Conservation (phyloP, 2,113 vertebrate species). For the Eubucco bourcierii region DNA sequence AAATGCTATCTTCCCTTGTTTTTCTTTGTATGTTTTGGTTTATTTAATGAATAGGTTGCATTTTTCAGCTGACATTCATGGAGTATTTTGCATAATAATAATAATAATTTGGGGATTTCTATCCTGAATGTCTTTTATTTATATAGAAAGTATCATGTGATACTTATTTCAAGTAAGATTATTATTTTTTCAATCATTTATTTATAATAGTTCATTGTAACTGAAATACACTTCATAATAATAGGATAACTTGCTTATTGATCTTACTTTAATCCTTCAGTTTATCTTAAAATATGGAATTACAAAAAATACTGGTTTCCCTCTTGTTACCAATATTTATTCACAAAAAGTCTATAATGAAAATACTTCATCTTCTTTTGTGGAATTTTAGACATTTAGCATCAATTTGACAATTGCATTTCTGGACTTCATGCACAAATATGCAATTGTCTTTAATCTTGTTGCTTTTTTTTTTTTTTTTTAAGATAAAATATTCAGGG, state of each 20-base stretch:
- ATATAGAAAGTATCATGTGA: background rate
- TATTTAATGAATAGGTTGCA: constrained; percentile 16
- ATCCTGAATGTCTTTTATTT: background rate
- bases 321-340: no score
- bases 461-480: background rate
- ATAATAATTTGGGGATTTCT: background rate
- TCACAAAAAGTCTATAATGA: no score
- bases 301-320: no score
- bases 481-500: background rate
- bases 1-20: background rate
- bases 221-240: background rate
- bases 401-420: background rate
- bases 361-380: background rate
- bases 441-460: background rate
- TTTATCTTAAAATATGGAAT: background rate
- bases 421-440: background rate
- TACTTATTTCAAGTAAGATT: background rate
- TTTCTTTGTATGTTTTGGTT: constrained; percentile 14
- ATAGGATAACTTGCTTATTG: background rate
- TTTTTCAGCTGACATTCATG: background rate
- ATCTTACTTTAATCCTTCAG: constrained; percentile 2
- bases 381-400: background rate
- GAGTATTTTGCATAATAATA: constrained; percentile 5
- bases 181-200: constrained; percentile 32
- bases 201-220: constrained; percentile 7